phyloP scores from a whole-genome alignment of 2,113 vertebrate species.

The Crypturellus undulatus region DNA sequence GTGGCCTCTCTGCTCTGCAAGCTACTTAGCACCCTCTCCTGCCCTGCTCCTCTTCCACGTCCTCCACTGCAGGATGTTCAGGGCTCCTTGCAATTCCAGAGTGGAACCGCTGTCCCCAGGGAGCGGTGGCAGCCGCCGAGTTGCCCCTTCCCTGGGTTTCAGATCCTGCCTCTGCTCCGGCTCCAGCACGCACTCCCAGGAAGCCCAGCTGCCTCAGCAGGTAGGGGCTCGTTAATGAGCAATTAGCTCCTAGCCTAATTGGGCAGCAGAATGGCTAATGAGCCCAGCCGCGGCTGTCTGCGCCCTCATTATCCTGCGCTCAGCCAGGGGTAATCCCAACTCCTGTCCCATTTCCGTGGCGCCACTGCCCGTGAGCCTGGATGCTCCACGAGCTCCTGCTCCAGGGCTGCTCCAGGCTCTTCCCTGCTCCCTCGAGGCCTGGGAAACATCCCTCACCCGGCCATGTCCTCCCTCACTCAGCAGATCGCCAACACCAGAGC shows the following conservation, averaged over 20 bases:
- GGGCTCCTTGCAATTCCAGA: background rate
- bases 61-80: background rate
- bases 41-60: background rate
- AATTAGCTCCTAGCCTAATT: conserved; percentile 76
- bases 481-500: background rate
- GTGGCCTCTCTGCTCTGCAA: background rate
- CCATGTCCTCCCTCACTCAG: background rate
- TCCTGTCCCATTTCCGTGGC: conserved; percentile 42
- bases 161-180: background rate
- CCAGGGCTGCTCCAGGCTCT: background rate
- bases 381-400: background rate
- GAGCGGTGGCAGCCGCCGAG: conserved; percentile 27
- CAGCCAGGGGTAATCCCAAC: conserved; percentile 40
- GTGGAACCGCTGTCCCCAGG: conserved; percentile 29
- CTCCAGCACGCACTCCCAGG: conserved; percentile 31
- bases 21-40: background rate
- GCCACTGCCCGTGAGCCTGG: background rate
- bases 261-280: conserved; percentile 75
- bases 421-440: background rate
- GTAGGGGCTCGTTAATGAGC: conserved; percentile 67
- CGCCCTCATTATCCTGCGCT: conserved; percentile 68
- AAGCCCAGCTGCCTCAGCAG: conserved; percentile 74
- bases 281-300: conserved; percentile 26
- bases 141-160: conserved; percentile 36
- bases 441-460: background rate